A percentile compares a stretch with the other conserved stretches of the same genome.
Conservation (phyloP, 2,888 invertebrate genomes). For the Andrena flavipes region DNA sequence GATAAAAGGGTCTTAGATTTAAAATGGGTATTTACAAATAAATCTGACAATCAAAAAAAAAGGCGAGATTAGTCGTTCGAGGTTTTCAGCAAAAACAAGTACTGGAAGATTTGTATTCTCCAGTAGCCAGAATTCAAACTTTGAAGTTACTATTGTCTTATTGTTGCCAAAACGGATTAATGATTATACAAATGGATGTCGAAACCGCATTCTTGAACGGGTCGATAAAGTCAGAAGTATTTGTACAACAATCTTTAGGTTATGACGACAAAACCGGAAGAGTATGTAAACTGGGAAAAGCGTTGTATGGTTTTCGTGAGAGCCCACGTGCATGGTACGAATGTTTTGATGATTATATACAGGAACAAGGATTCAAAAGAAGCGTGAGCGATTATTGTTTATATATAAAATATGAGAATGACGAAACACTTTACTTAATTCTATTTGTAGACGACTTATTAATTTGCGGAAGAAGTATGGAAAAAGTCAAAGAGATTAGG, state of each 20-base stretch:
- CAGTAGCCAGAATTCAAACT: too few species aligned
- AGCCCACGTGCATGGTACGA: slow-evolving; percentile 43
- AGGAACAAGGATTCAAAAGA: slow-evolving; percentile 23
- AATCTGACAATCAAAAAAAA: slow-evolving; percentile 33
- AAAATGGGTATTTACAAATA: slow-evolving; percentile 59
- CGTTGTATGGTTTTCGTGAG: slow-evolving; percentile 48
- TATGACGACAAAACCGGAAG: too few species aligned
- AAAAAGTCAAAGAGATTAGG: slow-evolving; percentile 15
- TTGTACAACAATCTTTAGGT: too few species aligned
- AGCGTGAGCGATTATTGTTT: slow-evolving; percentile 27
- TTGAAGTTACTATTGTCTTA: too few species aligned
- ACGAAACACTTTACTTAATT: slow-evolving; percentile 24
- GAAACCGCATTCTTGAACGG: too few species aligned
- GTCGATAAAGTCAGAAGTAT: too few species aligned
- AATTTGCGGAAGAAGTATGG: slow-evolving; percentile 32
- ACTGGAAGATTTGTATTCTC: too few species aligned
- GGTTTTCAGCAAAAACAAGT: too few species aligned
- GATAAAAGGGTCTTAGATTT: slow-evolving; percentile 51
- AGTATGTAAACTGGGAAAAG: slow-evolving; percentile 36
- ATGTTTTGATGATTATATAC: slow-evolving; percentile 23
- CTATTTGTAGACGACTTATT: too few species aligned
- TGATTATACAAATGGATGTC: too few species aligned
- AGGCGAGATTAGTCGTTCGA: too few species aligned
- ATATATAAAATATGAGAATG: slow-evolving; percentile 45
- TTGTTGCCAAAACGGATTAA: too few species aligned